Percentiles rank a stretch among this genome's conserved stretches.
Conservation (phyloP, 2,797 vertebrate genomes). For the Lycodopsis pacificus region DNA sequence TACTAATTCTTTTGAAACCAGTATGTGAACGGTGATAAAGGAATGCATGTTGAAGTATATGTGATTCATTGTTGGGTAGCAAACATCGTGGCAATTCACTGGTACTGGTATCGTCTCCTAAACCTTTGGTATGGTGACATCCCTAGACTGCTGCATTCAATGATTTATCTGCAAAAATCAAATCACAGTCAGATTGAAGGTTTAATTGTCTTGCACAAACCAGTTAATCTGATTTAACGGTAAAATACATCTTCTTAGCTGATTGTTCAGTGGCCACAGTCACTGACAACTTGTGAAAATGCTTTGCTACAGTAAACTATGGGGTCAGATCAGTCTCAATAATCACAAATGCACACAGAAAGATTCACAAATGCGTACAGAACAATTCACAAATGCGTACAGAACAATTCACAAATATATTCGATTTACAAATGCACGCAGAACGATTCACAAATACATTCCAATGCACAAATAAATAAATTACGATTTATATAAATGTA, state of each 20-base stretch:
- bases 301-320: conserved; percentile 2
- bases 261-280: conserved; percentile 22
- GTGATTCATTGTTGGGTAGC: neutral
- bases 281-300: conserved; percentile 18
- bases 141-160: neutral
- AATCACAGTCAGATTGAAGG: conserved; percentile 6
- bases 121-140: neutral
- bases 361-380: too few relatives aligned
- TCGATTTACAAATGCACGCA: too few relatives aligned
- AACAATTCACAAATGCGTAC: too few relatives aligned
- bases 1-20: neutral
- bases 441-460: too few relatives aligned
- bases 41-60: neutral
- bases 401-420: too few relatives aligned
- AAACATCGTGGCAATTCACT: neutral
- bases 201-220: conserved; percentile 25
- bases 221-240: conserved; percentile 23
- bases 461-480: too few relatives aligned
- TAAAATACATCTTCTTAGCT: conserved; percentile 10
- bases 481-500: too few relatives aligned
- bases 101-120: neutral
- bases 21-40: neutral
- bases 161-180: conserved; percentile 29
- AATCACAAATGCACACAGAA: too few relatives aligned
- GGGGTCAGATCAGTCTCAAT: too few relatives aligned